A percentile compares a stretch with the other conserved stretches of the same genome.
Evolutionary conservation across 2,797 vertebrate species (phyloP).

Genomic region (Macroramphosus scolopax): DNA sequence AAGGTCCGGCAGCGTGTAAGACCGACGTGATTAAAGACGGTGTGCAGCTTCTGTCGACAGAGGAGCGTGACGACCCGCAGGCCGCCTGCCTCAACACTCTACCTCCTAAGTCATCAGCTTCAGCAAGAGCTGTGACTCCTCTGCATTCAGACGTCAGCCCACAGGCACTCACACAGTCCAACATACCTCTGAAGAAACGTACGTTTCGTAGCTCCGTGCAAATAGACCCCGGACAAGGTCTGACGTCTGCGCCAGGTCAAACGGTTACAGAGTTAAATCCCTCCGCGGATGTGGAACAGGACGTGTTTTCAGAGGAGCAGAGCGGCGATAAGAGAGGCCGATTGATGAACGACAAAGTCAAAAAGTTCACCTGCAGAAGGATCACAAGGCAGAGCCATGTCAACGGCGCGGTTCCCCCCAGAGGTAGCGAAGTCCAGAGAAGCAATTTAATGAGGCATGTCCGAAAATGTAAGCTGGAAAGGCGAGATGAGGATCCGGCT

Average conservation of each 20-base stretch:
- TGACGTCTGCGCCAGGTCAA: slow-evolving; percentile 35
- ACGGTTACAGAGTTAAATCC: slow-evolving; percentile 38
- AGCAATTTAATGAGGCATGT: slow-evolving; percentile 33
- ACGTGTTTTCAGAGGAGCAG: slow-evolving; percentile 25
- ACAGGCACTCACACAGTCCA: slow-evolving; percentile 73
- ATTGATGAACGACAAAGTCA: slow-evolving; percentile 30
- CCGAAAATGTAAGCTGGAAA: slow-evolving; percentile 41
- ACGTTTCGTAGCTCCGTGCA: slow-evolving; percentile 78
- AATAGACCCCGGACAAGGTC: slow-evolving; percentile 55
- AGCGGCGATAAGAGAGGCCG: slow-evolving; percentile 18
- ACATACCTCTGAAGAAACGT: slow-evolving; percentile 83
- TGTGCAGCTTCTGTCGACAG: slow-evolving; percentile 19
- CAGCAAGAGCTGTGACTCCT: slow-evolving; percentile 38
- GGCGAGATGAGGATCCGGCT: slow-evolving; percentile 17
- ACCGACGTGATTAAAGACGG: slow-evolving; percentile 19
- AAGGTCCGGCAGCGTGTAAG: slow-evolving; percentile 3
- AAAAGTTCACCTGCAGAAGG: slow-evolving; percentile 36
- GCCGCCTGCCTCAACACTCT: slow-evolving; percentile 46
- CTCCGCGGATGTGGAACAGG: slow-evolving; percentile 17
- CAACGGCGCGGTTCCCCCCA: slow-evolving; percentile 51
- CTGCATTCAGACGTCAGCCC: slow-evolving; percentile 53
- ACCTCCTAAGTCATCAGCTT: slow-evolving; percentile 52
- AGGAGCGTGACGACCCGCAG: slow-evolving; percentile 18
- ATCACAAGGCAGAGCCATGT: slow-evolving; percentile 30
- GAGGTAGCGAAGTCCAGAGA: slow-evolving; percentile 31